Conservation (phyloP, 2,113 vertebrate species). For the Lophura nycthemera region DNA sequence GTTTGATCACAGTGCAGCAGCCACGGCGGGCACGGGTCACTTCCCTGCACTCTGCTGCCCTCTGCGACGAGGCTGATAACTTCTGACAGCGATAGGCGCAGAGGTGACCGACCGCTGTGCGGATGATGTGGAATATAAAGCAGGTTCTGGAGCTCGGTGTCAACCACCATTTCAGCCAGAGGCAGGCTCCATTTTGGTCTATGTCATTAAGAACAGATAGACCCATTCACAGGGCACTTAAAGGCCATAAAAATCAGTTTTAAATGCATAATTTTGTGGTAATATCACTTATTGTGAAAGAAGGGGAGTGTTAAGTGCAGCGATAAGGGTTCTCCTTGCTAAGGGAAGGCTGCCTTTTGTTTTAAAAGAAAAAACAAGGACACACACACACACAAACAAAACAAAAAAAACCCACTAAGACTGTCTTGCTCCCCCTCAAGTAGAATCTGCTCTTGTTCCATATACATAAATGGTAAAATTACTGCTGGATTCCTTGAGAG, state of each 20-base stretch:
- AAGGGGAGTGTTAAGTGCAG: neutral
- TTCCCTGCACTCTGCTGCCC: neutral
- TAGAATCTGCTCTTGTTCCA: neutral
- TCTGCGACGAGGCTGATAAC: accelerated
- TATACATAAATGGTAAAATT: neutral
- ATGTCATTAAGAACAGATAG: neutral
- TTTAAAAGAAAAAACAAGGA: neutral
- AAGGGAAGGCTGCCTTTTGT: neutral
- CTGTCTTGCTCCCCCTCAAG: neutral
- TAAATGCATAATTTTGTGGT: neutral
- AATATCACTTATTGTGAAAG: neutral
- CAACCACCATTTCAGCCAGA: neutral
- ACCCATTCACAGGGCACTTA: too few species aligned
- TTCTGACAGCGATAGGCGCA: neutral
- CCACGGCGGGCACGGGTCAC: neutral
- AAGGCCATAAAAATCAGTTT: neutral
- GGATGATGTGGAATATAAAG: accelerated
- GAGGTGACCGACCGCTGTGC: neutral
- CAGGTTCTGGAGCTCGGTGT: accelerated
- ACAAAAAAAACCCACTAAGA: neutral
- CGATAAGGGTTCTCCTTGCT: neutral
- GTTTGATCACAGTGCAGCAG: neutral
- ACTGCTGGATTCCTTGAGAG: neutral
- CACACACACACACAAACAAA: neutral
- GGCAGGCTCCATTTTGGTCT: neutral